phyloP scores from a whole-genome alignment of 2,888 invertebrate species.

The Drosophila atripex region DNA sequence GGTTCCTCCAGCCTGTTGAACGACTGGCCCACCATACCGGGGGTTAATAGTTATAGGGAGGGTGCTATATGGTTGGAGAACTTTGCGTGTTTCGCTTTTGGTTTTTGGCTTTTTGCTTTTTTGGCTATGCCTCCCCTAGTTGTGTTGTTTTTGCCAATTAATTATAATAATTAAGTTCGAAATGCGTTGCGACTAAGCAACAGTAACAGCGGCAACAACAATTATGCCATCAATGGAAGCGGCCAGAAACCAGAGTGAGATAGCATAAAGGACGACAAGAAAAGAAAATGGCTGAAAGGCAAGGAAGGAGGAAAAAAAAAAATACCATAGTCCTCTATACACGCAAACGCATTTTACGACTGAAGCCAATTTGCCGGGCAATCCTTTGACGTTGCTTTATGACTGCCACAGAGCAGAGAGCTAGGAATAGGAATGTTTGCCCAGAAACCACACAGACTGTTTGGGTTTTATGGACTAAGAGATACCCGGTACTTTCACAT shows the following conservation, averaged over 20 bases:
- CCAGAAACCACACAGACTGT: slow-evolving; percentile 8
- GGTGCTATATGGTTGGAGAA: background rate
- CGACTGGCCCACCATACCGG: too few relatives aligned
- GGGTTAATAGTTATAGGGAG: background rate
- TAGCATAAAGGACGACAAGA: slow-evolving; percentile 20
- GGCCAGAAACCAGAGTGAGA: slow-evolving; percentile 26
- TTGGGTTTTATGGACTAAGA: background rate
- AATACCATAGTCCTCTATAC: slow-evolving; percentile 37
- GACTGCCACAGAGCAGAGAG: background rate
- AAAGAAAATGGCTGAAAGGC: background rate
- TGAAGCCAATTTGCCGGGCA: slow-evolving; percentile 68
- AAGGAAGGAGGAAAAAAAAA: background rate
- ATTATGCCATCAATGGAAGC: slow-evolving; percentile 33
- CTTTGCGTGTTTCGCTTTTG: slow-evolving; percentile 37
- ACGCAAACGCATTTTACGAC: slow-evolving; percentile 72
- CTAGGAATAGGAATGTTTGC: slow-evolving; percentile 35
- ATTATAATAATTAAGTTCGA: slow-evolving; percentile 77
- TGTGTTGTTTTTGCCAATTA: slow-evolving; percentile 70
- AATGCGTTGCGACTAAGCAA: slow-evolving; percentile 75
- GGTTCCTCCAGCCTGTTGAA: background rate
- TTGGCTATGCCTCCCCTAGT: slow-evolving; percentile 18
- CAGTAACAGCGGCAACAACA: slow-evolving; percentile 48
- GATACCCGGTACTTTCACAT: too few relatives aligned
- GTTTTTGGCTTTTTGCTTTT: slow-evolving; percentile 11
- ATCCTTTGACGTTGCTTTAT: slow-evolving; percentile 65